These are phyloP conservation scores for Umimayanthus chanpuru DNA, from an alignment of 92 coral and sea anemone species.

Conservation along the genomic window DNA sequence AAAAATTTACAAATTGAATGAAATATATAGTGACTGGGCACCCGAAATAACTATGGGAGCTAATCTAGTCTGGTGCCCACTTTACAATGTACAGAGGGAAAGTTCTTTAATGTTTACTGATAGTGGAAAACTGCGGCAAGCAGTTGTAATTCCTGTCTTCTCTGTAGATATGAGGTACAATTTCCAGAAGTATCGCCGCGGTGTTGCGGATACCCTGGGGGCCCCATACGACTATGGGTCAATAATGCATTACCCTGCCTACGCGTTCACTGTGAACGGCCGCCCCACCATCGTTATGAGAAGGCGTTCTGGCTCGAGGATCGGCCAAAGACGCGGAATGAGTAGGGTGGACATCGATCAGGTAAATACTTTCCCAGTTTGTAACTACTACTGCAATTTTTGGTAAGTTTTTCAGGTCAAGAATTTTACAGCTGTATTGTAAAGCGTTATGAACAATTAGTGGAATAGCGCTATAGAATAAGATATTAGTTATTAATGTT, in stretches of 20 bases:
- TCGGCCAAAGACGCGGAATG: slow-evolving; percentile 51
- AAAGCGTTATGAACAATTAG: too few species aligned
- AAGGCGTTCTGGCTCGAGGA: slow-evolving; percentile 4
- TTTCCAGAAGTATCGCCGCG: slow-evolving; percentile 56
- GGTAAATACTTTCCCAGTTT: slow-evolving; percentile 22
- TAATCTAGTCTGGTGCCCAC: too few species aligned
- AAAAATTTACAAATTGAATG: too few species aligned
- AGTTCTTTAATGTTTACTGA: too few species aligned
- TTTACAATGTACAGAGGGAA: too few species aligned
- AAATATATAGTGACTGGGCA: too few species aligned
- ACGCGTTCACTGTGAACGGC: slow-evolving; percentile 50
- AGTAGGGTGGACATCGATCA: slow-evolving; percentile 49
- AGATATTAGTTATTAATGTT: too few species aligned
- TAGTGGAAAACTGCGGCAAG: too few species aligned
- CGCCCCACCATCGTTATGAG: slow-evolving; percentile 45
- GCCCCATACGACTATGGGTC: slow-evolving; percentile 61
- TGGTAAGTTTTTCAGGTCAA: neutral
- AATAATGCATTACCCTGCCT: slow-evolving; percentile 56
- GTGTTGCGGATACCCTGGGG: slow-evolving; percentile 52
- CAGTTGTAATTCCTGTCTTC: neutral
- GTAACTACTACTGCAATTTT: neutral
- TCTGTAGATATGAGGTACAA: slow-evolving; percentile 37
- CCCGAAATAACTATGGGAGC: too few species aligned
- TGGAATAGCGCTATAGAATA: too few species aligned
- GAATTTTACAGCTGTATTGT: neutral